A percentile compares a stretch with the other conserved stretches of the same genome.
Evolutionary conservation across 1,140 invertebrate species (phyloP).

Genomic region (Sitobion miscanthi): DNA sequence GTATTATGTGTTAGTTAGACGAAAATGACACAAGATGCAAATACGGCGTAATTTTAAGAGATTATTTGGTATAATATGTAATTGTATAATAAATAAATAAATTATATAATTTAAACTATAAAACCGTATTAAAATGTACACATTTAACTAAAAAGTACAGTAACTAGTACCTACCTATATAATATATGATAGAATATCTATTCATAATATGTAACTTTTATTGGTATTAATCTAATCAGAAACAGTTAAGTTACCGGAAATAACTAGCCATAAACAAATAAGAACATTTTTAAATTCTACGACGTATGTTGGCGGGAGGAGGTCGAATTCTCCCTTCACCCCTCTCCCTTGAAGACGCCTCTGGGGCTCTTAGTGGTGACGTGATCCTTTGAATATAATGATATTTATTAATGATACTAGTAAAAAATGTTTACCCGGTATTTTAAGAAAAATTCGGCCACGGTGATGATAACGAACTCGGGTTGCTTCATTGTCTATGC

Average conservation of each 20-base stretch:
- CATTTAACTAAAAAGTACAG: neutral
- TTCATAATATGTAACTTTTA: too few species aligned
- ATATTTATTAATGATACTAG: neutral
- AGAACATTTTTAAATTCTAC: neutral
- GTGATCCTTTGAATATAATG: neutral
- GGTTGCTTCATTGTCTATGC: neutral
- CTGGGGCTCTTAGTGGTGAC: neutral
- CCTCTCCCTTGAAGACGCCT: neutral
- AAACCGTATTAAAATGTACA: neutral
- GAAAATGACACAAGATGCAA: too few species aligned
- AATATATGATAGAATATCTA: neutral
- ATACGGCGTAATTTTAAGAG: too few species aligned
- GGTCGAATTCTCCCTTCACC: neutral
- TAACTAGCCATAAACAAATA: neutral
- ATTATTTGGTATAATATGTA: too few species aligned
- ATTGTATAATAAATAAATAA: too few species aligned
- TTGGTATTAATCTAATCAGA: neutral
- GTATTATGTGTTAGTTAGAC: too few species aligned
- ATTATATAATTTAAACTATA: too few species aligned
- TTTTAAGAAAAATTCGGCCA: neutral
- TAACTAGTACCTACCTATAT: neutral
- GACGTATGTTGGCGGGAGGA: neutral
- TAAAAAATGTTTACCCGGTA: neutral
- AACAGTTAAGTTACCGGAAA: neutral
- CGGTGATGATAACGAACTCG: neutral